Evolutionary conservation across 2,113 vertebrate species (phyloP), one percentile per base, ranked within the genome.

Genomic region (Thymallus thymallus): DNA sequence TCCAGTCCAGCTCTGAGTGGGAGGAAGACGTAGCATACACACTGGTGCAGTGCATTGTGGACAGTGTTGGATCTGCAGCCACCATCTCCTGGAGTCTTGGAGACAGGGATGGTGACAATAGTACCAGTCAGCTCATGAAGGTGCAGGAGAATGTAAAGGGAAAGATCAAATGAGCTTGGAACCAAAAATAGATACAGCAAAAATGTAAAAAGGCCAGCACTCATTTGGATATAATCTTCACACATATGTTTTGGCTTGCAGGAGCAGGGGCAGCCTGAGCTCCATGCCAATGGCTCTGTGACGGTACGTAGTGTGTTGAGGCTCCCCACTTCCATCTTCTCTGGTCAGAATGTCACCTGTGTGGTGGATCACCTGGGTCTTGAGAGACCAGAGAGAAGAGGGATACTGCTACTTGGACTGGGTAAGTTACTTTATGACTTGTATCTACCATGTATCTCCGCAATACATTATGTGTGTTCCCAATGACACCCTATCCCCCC

Each of bases 321-420:
- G 22, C 62, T 93, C 61, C 69, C 80, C 66, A 74, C 89, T 7
- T 78, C 75, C 72, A 70, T 80, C 65, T 87, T 84, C 73, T 78
- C 76, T 0, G 90, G 91, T 77, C 90, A 88, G 81, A 86, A 72
- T 58, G 46, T 92, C 64, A 90, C 78, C 68, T 93, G 91, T 76
- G 71, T n/a, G 63, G 85, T 90, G 71, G 66, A 86, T 46, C 90
- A 90, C 32, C 69, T 18, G 0, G 84, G 80, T 48, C 73, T 89
- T 62, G 64, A 85, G 65, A 68, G 46, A 68, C 70, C 80, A 14
- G 85, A 84, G 60, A 41, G 68, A 63, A 87, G 79, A 72, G 77
- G 80, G 32, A 80, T 86, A 56, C 71, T 64, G 72, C 82, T 93
- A 68, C 86, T 82, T 9, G 55, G 45, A 45, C 69, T 71, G 48